Base-by-base conservation (phyloP, 1,140 invertebrate genomes). In the Ceratina japonica region DNA sequence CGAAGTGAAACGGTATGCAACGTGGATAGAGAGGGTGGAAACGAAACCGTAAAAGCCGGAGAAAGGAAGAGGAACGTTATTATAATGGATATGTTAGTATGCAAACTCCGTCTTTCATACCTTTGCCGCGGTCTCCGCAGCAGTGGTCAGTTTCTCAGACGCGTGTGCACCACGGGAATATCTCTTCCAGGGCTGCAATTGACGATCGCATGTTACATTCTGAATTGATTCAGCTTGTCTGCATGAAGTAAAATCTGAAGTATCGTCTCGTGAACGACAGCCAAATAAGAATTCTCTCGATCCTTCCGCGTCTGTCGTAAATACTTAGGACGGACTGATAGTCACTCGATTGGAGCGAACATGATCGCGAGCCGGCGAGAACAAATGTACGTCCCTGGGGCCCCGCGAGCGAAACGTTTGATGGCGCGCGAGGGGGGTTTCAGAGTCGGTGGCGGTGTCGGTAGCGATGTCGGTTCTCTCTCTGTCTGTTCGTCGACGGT, bases 71-170 rank as follows among this genome's bases (percentile, higher is more conserved):
- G 65, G 70, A 51, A 22, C 22, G 85, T 78, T 84, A 86, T 90
- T 89, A 87, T 89, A 90, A 90, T 90, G 87, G 87, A 89, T 88
- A 89, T 78, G 89, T 90, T 90, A 86, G 87, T 87, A 89, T 89
- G 87, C 88, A 80, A 89, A 85, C 84, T 81, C 81, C 82, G 88
- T 86, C 88, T 87, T 90, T 88, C 87, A 87, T 87, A 84, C 86
- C 84, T 87, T 87, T 85, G 82, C 62, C 54, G n/a, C 37, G 1
- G 10, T 10, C 76, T 65, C 22, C 69, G 49, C 49, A 54, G 49
- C 58, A 22, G 84, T 69, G 70, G 64, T 58, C 78, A 59, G 52
- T 85, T 66, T 65, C 65, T 52, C 79, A 81, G 71, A 71, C 20
- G 79, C 66, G 65, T 75, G 52, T 75, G 52, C 7, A 8, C 22